These are phyloP conservation scores for Dendrocincla tyrannina DNA, from an alignment of 2,797 vertebrate species.

Conservation along the genomic window DNA sequence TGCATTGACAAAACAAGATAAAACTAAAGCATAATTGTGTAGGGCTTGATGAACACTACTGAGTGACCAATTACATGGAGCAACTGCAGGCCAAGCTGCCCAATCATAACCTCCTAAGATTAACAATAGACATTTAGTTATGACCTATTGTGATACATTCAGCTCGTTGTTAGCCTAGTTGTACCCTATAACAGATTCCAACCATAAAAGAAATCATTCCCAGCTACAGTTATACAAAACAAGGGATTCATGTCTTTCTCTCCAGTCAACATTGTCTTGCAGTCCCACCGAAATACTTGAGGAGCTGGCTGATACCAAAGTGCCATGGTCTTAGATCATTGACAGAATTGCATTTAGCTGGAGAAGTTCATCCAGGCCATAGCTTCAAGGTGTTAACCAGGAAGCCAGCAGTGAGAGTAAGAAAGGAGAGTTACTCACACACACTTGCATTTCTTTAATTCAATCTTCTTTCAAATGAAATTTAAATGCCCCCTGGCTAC, in stretches of 20 bases:
- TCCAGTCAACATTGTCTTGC: neutral
- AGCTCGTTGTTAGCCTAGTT: neutral
- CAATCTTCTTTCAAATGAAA: neutral
- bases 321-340: neutral
- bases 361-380: neutral
- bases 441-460: neutral
- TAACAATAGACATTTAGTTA: neutral
- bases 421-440: neutral
- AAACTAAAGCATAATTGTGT: neutral
- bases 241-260: neutral
- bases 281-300: neutral
- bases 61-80: neutral
- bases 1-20: neutral
- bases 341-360: neutral
- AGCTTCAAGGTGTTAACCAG: neutral
- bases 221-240: neutral
- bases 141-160: neutral
- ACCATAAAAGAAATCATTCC: neutral
- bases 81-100: neutral
- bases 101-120: neutral
- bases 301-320: neutral
- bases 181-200: neutral
- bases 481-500: neutral
- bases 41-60: neutral
- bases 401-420: neutral